Conservation (phyloP, 2,113 vertebrate genomes). For the Perca schrenkii region DNA sequence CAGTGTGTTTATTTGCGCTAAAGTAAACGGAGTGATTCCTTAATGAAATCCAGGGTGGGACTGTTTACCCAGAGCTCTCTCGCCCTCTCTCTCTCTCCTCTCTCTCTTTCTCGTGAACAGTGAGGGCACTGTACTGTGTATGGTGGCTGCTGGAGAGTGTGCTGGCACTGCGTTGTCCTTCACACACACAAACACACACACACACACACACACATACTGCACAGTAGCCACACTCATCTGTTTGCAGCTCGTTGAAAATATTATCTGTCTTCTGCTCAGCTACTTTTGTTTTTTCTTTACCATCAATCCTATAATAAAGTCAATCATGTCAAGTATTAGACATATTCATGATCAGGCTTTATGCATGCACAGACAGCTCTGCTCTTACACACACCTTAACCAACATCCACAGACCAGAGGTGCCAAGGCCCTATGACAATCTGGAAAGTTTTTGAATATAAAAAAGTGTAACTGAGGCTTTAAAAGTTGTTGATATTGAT, state of each 20-base stretch:
- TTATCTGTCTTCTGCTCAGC: conserved; percentile 1
- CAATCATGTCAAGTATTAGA: neutral
- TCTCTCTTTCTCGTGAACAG: conserved; percentile 64
- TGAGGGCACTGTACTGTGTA: conserved; percentile 61
- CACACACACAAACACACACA: conserved; percentile 10
- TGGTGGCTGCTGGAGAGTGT: conserved; percentile 32
- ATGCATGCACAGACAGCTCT: conserved; percentile 14
- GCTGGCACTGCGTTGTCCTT: conserved; percentile 52
- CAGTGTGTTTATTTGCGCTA: conserved; percentile 58
- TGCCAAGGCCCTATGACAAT: neutral
- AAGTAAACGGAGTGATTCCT: conserved; percentile 70
- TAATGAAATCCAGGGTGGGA: conserved; percentile 80
- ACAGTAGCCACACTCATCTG: conserved; percentile 33
- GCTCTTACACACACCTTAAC: neutral
- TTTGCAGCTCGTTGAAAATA: conserved; percentile 11
- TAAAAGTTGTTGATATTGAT: neutral
- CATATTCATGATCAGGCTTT: neutral
- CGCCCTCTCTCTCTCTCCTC: conserved; percentile 24
- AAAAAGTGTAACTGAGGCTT: neutral
- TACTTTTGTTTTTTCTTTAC: conserved; percentile 2
- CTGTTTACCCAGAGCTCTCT: conserved; percentile 71
- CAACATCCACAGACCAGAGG: neutral
- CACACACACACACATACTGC: conserved; percentile 22
- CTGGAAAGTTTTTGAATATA: neutral
- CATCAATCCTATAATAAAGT: neutral